These are phyloP conservation scores for Eupithecia centaureata DNA, from an alignment of 2,888 invertebrate genomes.

Conservation along the genomic window DNA sequence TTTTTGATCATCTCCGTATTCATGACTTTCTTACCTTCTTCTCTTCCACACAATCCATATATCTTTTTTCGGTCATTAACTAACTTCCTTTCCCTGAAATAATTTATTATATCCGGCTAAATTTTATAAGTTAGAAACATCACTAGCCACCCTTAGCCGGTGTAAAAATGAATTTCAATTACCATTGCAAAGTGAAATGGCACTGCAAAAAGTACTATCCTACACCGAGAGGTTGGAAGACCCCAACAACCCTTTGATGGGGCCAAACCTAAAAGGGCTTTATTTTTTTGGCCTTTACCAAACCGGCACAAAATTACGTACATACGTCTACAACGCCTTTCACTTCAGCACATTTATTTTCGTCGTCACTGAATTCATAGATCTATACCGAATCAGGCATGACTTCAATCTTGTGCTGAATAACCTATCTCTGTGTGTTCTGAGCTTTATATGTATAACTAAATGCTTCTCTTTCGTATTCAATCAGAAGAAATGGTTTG, in stretches of 20 bases:
- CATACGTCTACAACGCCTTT: constrained; percentile 48
- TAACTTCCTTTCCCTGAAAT: neutral
- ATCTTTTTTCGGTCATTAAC: too few relatives aligned
- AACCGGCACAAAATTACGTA: constrained; percentile 50
- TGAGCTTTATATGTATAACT: constrained; percentile 51
- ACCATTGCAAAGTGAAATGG: constrained; percentile 42
- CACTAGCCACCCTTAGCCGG: neutral
- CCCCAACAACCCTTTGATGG: constrained; percentile 61
- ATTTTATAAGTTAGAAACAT: neutral
- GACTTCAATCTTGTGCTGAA: constrained; percentile 57
- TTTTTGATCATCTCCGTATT: too few relatives aligned
- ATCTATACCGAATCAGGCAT: constrained; percentile 55
- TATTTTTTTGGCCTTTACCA: constrained; percentile 63
- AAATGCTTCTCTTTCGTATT: constrained; percentile 54
- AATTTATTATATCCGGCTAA: neutral
- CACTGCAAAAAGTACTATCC: constrained; percentile 48
- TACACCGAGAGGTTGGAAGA: constrained; percentile 56
- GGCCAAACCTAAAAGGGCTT: constrained; percentile 63
- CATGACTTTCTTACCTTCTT: too few relatives aligned
- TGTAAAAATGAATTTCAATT: constrained; percentile 20
- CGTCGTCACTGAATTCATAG: constrained; percentile 52
- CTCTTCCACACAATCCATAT: too few relatives aligned
- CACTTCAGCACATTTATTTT: constrained; percentile 52
- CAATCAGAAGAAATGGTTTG: constrained; percentile 44
- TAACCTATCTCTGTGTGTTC: constrained; percentile 56